phyloP scores from a whole-genome alignment of 2,113 vertebrate genomes.

The Poecilia latipinna region DNA sequence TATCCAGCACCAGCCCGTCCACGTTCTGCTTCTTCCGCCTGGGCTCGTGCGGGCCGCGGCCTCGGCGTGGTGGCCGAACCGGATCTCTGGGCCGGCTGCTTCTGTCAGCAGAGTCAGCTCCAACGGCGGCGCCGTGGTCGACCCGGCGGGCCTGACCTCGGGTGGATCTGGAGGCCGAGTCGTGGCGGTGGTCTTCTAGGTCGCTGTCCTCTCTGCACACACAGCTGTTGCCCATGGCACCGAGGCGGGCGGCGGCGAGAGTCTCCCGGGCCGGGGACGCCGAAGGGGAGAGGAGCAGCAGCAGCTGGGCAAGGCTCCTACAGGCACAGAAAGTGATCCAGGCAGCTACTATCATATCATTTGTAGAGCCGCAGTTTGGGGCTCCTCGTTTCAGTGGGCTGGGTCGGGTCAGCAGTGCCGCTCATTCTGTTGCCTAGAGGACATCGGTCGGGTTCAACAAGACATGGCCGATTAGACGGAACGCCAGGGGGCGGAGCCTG shows the following conservation, averaged over 20 bases:
- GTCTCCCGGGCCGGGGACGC: constrained; percentile 84
- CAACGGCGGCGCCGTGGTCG: constrained; percentile 75
- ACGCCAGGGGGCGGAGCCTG: constrained; percentile 11
- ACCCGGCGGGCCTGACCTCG: constrained; percentile 81
- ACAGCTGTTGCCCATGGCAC: constrained; percentile 95
- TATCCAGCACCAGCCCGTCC: constrained; percentile 96
- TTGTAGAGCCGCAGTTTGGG: constrained; percentile 82
- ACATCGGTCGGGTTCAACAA: constrained; percentile 13
- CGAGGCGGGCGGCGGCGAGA: constrained; percentile 70
- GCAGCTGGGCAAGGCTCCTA: constrained; percentile 93
- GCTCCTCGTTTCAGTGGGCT: constrained; percentile 76
- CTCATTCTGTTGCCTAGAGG: constrained; percentile 61
- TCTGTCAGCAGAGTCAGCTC: constrained; percentile 70
- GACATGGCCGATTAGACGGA: constrained; percentile 22
- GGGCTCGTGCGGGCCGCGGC: constrained; percentile 95
- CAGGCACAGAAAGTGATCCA: constrained; percentile 95
- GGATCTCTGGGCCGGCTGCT: constrained; percentile 92
- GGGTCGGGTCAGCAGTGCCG: constrained; percentile 49
- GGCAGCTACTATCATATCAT: constrained; percentile 99
- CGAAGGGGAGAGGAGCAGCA: constrained; percentile 87
- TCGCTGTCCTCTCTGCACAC: constrained; percentile 96
- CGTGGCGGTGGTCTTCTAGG: constrained; percentile 85
- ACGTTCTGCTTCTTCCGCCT: constrained; percentile 98
- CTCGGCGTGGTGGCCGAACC: constrained; percentile 91
- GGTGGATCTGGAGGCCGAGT: constrained; percentile 71